A percentile compares a stretch with the other conserved stretches of the same genome.
Conservation (phyloP, 2,797 vertebrate genomes). For the Garrulus glandarius region DNA sequence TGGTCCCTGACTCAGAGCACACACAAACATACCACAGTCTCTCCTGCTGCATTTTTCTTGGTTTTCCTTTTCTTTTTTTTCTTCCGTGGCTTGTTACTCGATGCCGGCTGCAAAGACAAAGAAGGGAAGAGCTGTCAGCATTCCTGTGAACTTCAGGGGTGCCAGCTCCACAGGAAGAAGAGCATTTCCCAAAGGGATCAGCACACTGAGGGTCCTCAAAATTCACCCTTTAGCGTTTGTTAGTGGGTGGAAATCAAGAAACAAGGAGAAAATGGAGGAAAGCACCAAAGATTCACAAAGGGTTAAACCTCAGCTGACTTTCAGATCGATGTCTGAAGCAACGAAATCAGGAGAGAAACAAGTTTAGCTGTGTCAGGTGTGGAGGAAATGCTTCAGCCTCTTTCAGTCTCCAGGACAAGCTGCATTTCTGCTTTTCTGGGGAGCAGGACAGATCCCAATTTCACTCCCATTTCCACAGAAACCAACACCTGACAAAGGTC, state of each 20-base stretch:
- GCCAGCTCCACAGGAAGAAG: not conserved
- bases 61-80: constrained; percentile 94
- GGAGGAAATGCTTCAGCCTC: not conserved
- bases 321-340: accelerated
- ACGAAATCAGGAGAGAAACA: not conserved
- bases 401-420: not conserved
- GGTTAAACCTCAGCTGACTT: not conserved
- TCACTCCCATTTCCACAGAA: not conserved
- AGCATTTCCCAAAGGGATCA: not conserved
- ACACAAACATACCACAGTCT: constrained; percentile 73
- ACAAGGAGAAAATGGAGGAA: not conserved
- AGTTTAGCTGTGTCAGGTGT: not conserved
- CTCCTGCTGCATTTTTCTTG: constrained; percentile 74
- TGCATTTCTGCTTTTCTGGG: not conserved
- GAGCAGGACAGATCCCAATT: not conserved
- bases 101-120: constrained; percentile 68
- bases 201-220: not conserved
- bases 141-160: not conserved
- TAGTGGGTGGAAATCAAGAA: not conserved
- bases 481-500: not conserved
- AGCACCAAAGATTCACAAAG: not conserved
- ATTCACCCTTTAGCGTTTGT: not conserved
- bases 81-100: constrained; percentile 81
- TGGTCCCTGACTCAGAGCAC: not conserved
- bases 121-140: not conserved